Conservation (phyloP, 2,113 vertebrate species). For the Acanthochromis polyacanthus region DNA sequence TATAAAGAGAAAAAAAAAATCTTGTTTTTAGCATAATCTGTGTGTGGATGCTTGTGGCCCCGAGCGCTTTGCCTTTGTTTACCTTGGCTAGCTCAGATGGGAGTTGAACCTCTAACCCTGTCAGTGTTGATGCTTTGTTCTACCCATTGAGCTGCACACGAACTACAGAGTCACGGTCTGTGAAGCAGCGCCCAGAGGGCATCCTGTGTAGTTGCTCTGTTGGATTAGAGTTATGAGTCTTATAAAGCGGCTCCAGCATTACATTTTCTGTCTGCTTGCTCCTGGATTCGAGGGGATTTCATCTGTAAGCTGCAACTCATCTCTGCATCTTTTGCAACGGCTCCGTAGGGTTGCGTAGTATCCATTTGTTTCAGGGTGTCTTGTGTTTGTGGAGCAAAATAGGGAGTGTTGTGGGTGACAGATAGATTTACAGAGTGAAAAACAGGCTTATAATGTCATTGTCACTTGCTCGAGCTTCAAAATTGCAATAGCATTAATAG, state of each 20-base stretch:
- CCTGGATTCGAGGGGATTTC: slow-evolving; percentile 40
- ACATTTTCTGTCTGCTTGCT: slow-evolving; percentile 21
- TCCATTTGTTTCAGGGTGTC: background rate
- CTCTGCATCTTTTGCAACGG: slow-evolving; percentile 16
- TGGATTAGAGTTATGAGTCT: slow-evolving; percentile 50
- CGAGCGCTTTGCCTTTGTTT: background rate
- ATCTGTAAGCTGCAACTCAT: slow-evolving; percentile 33
- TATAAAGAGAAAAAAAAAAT: too few species aligned
- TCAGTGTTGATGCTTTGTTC: slow-evolving; percentile 5
- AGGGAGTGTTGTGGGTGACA: too few species aligned
- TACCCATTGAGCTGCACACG: slow-evolving; percentile 9
- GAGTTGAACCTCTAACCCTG: slow-evolving; percentile 24
- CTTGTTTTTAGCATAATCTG: background rate
- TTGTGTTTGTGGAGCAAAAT: background rate
- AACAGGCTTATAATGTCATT: too few species aligned
- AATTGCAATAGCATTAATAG: too few species aligned
- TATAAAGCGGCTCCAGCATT: slow-evolving; percentile 39
- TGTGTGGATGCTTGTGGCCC: background rate
- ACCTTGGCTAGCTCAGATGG: background rate
- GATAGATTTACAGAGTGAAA: too few species aligned
- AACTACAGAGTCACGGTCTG: background rate
- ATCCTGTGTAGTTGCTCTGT: slow-evolving; percentile 17
- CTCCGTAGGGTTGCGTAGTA: background rate
- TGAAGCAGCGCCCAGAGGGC: slow-evolving; percentile 29
- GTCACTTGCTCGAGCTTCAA: too few species aligned